Percentiles rank a stretch among this genome's conserved stretches.
These are phyloP conservation scores for Galleria mellonella DNA, from an alignment of 1,140 invertebrate genomes.

Conservation along the genomic window DNA sequence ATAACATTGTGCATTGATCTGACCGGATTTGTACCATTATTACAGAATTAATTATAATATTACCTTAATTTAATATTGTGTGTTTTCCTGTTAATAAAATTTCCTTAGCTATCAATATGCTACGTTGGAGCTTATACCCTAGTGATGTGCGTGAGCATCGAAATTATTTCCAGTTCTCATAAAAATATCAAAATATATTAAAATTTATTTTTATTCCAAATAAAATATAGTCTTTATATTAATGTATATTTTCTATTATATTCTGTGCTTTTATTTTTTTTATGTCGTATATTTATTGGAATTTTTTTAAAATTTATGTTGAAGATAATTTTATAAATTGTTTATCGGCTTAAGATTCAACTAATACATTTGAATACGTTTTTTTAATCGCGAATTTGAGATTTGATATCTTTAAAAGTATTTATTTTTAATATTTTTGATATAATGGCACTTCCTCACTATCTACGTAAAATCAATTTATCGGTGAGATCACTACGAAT, in stretches of 20 bases:
- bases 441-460: too few species aligned
- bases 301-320: too few species aligned
- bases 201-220: background rate
- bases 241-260: background rate
- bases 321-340: too few species aligned
- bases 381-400: too few species aligned
- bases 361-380: too few species aligned
- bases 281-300: too few species aligned
- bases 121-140: constrained; percentile 45
- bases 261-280: too few species aligned
- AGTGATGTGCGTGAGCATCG: constrained; percentile 27
- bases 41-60: constrained; percentile 8
- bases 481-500: background rate
- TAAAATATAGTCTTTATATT: background rate
- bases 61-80: background rate
- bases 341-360: too few species aligned
- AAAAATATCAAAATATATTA: too few species aligned
- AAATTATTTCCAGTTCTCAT: too few species aligned
- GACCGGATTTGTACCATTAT: constrained; percentile 6
- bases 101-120: constrained; percentile 16
- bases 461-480: too few species aligned
- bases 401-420: too few species aligned
- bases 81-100: background rate
- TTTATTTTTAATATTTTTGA: background rate
- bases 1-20: constrained; percentile 24